Evolutionary conservation across 2,113 vertebrate genomes (phyloP).

Genomic region (Antechinus flavipes): DNA sequence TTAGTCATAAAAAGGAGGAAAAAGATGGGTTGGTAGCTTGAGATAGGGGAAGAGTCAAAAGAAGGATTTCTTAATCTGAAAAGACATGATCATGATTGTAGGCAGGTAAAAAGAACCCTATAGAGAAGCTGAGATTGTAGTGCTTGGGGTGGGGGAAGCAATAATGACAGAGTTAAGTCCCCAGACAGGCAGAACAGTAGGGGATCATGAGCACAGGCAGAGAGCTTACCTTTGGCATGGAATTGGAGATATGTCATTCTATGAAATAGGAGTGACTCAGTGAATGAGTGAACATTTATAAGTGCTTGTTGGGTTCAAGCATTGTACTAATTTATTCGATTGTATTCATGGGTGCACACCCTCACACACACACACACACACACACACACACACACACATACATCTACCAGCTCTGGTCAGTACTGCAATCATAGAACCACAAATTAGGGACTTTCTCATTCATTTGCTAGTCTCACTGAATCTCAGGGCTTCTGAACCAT

Average conservation of each 20-base stretch:
- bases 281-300: background rate
- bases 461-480: background rate
- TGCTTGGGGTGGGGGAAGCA: background rate
- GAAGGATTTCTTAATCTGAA: background rate
- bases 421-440: constrained; percentile 8
- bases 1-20: background rate
- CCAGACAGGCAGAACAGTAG: background rate
- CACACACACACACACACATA: background rate
- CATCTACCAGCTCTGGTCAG: constrained; percentile 5
- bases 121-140: background rate
- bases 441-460: constrained; percentile 8
- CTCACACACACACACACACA: no score
- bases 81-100: background rate
- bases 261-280: background rate
- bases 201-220: background rate
- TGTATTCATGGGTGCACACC: background rate
- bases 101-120: background rate
- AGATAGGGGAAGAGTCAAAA: background rate
- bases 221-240: background rate
- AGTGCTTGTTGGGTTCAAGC: background rate
- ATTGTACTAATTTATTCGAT: background rate
- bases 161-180: background rate
- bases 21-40: background rate
- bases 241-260: background rate
- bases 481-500: constrained; percentile 36